These are phyloP conservation scores for Sebastes itinus DNA, from an alignment of 2,797 vertebrate genomes.

Conservation along the genomic window DNA sequence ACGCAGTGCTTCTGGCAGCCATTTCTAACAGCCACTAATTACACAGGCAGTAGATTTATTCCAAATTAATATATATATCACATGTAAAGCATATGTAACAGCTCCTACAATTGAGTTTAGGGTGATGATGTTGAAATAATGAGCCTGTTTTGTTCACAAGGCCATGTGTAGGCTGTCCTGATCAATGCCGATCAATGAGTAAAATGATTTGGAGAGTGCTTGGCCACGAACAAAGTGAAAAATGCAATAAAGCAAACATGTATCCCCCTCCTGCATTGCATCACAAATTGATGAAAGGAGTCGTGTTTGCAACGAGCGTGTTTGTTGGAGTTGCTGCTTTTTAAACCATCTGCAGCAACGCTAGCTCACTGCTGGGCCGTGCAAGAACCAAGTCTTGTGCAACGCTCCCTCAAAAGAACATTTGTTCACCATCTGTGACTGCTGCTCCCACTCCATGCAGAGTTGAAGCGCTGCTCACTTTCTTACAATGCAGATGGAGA, in stretches of 20 bases:
- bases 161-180: conserved; percentile 24
- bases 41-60: conserved; percentile 10
- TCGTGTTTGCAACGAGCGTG: conserved; percentile 33
- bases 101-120: conserved; percentile 1
- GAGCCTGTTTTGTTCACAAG: conserved; percentile 22
- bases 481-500: conserved; percentile 35
- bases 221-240: conserved; percentile 51
- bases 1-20: background rate
- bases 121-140: conserved; percentile 46
- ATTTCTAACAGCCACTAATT: conserved; percentile 9
- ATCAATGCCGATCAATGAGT: conserved; percentile 51
- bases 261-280: conserved; percentile 35
- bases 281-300: conserved; percentile 51
- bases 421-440: conserved; percentile 80
- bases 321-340: conserved; percentile 61
- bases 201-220: conserved; percentile 50
- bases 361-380: conserved; percentile 60
- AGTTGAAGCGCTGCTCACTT: conserved; percentile 49
- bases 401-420: conserved; percentile 73
- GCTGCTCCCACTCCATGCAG: conserved; percentile 68
- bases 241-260: conserved; percentile 42
- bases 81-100: background rate
- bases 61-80: background rate
- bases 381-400: conserved; percentile 69
- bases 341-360: conserved; percentile 67